Evolutionary conservation across 1,140 invertebrate species (phyloP).

Genomic region (Ruditapes philippinarum): DNA sequence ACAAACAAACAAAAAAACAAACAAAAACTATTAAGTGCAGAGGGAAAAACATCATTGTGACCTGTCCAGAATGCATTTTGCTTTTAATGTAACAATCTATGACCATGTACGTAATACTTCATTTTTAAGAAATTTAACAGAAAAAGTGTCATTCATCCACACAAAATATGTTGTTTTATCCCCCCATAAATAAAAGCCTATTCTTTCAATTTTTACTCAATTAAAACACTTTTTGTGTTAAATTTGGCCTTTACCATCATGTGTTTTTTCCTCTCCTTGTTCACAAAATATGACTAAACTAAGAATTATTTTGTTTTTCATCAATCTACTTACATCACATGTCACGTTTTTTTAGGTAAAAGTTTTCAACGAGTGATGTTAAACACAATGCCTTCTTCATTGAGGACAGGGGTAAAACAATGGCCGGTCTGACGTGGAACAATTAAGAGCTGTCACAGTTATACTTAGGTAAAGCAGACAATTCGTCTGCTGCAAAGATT

Average conservation of each 20-base stretch:
- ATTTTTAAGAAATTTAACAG: slow-evolving; percentile 17
- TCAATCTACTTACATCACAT: slow-evolving; percentile 41
- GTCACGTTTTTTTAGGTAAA: slow-evolving; percentile 21
- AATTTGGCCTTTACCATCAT: slow-evolving; percentile 25
- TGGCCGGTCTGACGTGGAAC: not conserved
- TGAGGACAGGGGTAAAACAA: slow-evolving; percentile 15
- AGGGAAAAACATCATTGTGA: not conserved
- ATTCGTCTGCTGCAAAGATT: slow-evolving; percentile 33
- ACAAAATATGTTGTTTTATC: slow-evolving; percentile 1
- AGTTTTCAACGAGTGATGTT: not conserved
- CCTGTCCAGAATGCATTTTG: not conserved
- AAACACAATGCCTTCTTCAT: slow-evolving; percentile 27
- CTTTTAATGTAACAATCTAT: not conserved
- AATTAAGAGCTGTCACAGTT: slow-evolving; percentile 33
- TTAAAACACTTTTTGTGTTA: slow-evolving; percentile 41
- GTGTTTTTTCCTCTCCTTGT: not conserved
- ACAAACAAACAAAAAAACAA: no score
- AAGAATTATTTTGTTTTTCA: slow-evolving; percentile 31
- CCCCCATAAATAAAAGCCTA: not conserved
- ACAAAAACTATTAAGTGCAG: not conserved
- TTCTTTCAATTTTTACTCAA: slow-evolving; percentile 12
- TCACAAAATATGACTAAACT: slow-evolving; percentile 17
- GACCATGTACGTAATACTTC: not conserved
- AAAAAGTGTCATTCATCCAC: not conserved
- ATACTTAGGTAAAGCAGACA: slow-evolving; percentile 33